Evolutionary conservation across 2,797 vertebrate genomes (phyloP).

Genomic region (Notoglanidium macrostoma): DNA sequence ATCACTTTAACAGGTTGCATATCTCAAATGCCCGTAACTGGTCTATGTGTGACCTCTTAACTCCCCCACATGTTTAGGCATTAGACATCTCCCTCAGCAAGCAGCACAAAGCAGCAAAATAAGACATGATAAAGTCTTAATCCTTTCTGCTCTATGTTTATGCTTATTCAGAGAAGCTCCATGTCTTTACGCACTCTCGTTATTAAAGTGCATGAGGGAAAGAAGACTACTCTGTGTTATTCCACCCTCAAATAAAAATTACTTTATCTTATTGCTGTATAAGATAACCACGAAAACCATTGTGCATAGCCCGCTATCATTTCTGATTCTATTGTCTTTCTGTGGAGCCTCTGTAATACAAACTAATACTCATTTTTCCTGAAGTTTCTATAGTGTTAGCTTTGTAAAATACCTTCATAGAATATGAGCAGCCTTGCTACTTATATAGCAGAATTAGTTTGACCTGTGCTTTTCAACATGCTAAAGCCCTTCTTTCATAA

Average conservation of each 20-base stretch:
- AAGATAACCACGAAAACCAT: background rate
- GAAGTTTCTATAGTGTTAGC: background rate
- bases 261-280: background rate
- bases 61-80: conserved; percentile 52
- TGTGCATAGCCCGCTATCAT: background rate
- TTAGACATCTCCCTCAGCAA: conserved; percentile 49
- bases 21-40: conserved; percentile 51
- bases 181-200: background rate
- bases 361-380: background rate
- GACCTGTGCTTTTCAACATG: conserved; percentile 28
- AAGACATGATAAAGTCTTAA: conserved; percentile 38
- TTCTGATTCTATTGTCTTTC: background rate
- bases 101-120: conserved; percentile 36
- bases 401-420: background rate
- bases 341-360: background rate
- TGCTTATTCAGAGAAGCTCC: conserved; percentile 39
- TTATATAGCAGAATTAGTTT: background rate
- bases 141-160: conserved; percentile 44
- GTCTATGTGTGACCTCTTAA: conserved; percentile 55
- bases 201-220: background rate
- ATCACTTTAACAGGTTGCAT: conserved; percentile 62
- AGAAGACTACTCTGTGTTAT: background rate
- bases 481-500: conserved; percentile 39
- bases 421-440: background rate
- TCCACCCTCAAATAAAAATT: background rate